These are phyloP conservation scores for Rotaria magnacalcarata DNA, from an alignment of 2,888 invertebrate species.

Conservation along the genomic window DNA sequence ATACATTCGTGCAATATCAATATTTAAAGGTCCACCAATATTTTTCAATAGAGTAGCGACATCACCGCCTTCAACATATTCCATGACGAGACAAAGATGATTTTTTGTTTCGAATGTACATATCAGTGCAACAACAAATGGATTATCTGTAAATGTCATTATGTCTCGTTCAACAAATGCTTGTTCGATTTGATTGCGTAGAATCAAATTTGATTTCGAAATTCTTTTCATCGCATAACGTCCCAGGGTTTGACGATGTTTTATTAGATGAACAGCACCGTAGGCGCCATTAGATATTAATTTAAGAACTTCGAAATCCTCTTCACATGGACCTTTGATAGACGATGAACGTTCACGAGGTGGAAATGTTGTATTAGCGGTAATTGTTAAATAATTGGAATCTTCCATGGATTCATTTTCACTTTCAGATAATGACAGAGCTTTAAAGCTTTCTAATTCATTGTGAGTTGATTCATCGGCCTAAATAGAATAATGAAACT, in stretches of 20 bases:
- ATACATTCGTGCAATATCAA: conserved; percentile 81
- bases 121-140: conserved; percentile 97
- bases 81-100: conserved; percentile 94
- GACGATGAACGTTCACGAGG: not conserved
- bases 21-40: conserved; percentile 73
- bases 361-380: conserved; percentile 33
- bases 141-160: conserved; percentile 97
- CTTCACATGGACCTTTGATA: conserved; percentile 64
- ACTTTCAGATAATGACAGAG: not conserved
- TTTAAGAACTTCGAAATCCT: conserved; percentile 93
- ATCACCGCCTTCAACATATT: conserved; percentile 98
- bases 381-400: not conserved
- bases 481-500: not conserved
- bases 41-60: conserved; percentile 90
- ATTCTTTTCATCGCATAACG: conserved; percentile 99
- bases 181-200: conserved; percentile 88
- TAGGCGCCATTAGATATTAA: conserved; percentile 98
- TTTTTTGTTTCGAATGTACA: conserved; percentile 98
- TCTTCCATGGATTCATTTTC: not conserved
- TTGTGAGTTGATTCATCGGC: too few relatives aligned
- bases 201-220: conserved; percentile 91
- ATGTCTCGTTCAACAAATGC: conserved; percentile 98
- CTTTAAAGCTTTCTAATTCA: conserved; percentile 26
- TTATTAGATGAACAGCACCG: conserved; percentile 93
- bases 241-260: conserved; percentile 84